phyloP scores from a whole-genome alignment of 2,888 invertebrate species.

The Sesia bembeciformis region DNA sequence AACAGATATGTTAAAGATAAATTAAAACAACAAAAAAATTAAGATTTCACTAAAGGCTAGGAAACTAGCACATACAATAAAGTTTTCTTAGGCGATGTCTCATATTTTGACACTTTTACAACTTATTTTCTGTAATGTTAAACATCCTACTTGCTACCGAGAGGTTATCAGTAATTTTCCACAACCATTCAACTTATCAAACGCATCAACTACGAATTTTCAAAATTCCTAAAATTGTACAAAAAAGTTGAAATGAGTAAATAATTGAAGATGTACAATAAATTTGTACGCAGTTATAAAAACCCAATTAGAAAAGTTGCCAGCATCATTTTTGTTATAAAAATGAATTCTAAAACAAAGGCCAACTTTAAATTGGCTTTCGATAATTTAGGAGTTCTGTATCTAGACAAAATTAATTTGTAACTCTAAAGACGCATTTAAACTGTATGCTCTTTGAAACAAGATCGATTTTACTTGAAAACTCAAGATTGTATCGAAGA shows the following conservation, averaged over 20 bases:
- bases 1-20: too few relatives aligned
- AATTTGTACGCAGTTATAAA: neutral
- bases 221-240: neutral
- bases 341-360: constrained; percentile 7
- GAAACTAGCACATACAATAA: too few relatives aligned
- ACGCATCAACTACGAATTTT: neutral
- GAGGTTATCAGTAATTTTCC: too few relatives aligned
- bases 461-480: neutral
- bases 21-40: too few relatives aligned
- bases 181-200: neutral
- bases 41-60: too few relatives aligned
- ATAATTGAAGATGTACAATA: too few relatives aligned
- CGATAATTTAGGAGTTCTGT: constrained; percentile 9
- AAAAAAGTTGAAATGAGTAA: neutral
- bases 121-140: too few relatives aligned
- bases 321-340: constrained; percentile 1
- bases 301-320: neutral
- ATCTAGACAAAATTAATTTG: neutral
- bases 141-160: too few relatives aligned
- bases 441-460: neutral
- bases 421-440: neutral
- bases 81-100: too few relatives aligned
- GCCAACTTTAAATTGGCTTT: constrained; percentile 17
- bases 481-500: neutral
- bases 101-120: too few relatives aligned